Conservation (phyloP, 2,888 invertebrate genomes). For the Pheosia tremula region DNA sequence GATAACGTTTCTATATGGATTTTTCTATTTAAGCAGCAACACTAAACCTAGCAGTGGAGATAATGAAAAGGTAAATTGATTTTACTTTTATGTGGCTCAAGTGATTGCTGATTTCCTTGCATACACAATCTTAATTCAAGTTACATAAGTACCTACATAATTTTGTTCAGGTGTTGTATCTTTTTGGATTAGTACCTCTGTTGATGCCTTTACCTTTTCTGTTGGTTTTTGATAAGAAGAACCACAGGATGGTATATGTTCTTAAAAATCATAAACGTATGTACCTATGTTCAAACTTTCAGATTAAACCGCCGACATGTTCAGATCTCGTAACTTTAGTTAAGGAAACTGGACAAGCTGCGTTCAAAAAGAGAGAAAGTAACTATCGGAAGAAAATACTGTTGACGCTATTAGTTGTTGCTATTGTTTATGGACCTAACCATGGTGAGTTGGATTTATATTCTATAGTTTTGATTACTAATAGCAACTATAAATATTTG, state of each 20-base stretch:
- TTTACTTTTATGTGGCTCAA: too few relatives aligned
- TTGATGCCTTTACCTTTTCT: too few relatives aligned
- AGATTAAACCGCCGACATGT: slow-evolving; percentile 57
- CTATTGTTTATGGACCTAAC: slow-evolving; percentile 80
- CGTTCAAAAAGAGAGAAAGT: slow-evolving; percentile 75
- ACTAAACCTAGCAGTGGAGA: slow-evolving; percentile 55
- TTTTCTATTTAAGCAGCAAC: slow-evolving; percentile 58
- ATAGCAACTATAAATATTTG: background rate
- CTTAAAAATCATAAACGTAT: too few relatives aligned
- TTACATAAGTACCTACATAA: too few relatives aligned
- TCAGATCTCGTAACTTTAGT: slow-evolving; percentile 60
- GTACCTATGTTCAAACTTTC: slow-evolving; percentile 30
- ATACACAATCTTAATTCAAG: too few relatives aligned
- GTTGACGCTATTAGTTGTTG: slow-evolving; percentile 73
- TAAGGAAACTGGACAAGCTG: slow-evolving; percentile 77
- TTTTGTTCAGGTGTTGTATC: too few relatives aligned
- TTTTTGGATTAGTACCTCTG: too few relatives aligned
- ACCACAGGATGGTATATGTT: too few relatives aligned
- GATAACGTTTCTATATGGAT: slow-evolving; percentile 69
- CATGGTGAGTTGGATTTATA: slow-evolving; percentile 65
- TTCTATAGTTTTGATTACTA: too few relatives aligned
- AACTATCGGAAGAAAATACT: slow-evolving; percentile 72
- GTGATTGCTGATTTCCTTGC: too few relatives aligned
- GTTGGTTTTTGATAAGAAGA: too few relatives aligned
- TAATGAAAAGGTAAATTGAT: slow-evolving; percentile 52